Conservation (phyloP, 1,140 invertebrate genomes). For the Habropoda laboriosa region DNA sequence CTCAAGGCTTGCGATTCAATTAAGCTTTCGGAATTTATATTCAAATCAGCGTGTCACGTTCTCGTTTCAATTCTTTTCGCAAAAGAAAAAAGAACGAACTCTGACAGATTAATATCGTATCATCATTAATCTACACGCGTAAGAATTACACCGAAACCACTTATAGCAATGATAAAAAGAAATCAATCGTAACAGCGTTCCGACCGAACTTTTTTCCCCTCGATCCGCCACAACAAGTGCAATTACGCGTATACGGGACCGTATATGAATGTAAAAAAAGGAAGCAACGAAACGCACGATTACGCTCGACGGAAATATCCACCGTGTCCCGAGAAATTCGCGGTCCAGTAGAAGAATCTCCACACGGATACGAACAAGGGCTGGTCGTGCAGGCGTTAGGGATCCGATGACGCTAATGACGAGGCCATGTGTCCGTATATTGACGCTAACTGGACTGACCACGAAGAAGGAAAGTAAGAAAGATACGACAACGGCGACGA, state of each 20-base stretch:
- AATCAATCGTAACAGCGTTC: no score
- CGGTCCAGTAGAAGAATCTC: constrained; percentile 32
- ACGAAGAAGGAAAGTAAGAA: constrained; percentile 55
- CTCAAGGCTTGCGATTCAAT: not conserved
- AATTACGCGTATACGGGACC: no score
- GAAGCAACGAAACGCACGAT: not conserved
- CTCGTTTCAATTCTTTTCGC: not conserved
- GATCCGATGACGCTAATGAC: constrained; percentile 75
- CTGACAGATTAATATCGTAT: no score
- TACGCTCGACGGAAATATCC: not conserved
- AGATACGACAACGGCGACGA: constrained; percentile 35
- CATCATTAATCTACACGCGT: not conserved
- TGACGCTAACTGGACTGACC: constrained; percentile 73
- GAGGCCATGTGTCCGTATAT: constrained; percentile 73
- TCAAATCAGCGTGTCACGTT: not conserved
- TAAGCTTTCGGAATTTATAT: not conserved
- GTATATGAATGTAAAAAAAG: no score
- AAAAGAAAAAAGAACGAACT: not conserved
- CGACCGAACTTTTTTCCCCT: no score
- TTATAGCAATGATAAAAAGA: no score
- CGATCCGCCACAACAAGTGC: no score
- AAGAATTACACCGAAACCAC: no score
- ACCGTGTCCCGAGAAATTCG: constrained; percentile 39
- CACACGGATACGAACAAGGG: constrained; percentile 35
- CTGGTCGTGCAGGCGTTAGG: constrained; percentile 59